A percentile compares a stretch with the other conserved stretches of the same genome.
Evolutionary conservation across 2,888 invertebrate genomes (phyloP).

Genomic region (Hybos culiciformis): DNA sequence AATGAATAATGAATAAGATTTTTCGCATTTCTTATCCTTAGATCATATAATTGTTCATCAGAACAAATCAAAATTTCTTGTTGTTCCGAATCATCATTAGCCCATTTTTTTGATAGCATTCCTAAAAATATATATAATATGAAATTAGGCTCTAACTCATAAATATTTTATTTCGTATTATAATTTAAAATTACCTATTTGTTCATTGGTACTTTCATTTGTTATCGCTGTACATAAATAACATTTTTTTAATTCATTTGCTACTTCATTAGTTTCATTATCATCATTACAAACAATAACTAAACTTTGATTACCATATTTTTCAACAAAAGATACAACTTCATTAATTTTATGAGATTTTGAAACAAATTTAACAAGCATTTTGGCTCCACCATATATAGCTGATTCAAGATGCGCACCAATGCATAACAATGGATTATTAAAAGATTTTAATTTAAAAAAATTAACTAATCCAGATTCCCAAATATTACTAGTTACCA

Average conservation of each 20-base stretch:
- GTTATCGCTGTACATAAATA: too few species aligned
- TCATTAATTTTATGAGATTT: slow-evolving; percentile 16
- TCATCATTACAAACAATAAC: slow-evolving; percentile 48
- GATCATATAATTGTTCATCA: slow-evolving; percentile 48
- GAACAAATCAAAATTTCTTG: slow-evolving; percentile 48
- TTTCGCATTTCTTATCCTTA: slow-evolving; percentile 50
- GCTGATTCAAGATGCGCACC: slow-evolving; percentile 62
- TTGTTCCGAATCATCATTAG: slow-evolving; percentile 1
- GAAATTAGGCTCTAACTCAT: too few species aligned
- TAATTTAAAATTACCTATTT: too few species aligned
- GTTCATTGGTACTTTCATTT: too few species aligned
- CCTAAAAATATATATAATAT: neutral
- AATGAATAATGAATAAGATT: slow-evolving; percentile 60
- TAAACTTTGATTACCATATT: slow-evolving; percentile 38
- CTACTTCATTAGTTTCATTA: slow-evolving; percentile 39
- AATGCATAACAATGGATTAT: slow-evolving; percentile 51
- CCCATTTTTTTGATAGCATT: slow-evolving; percentile 1
- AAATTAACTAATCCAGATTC: slow-evolving; percentile 43
- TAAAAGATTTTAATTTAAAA: slow-evolving; percentile 36
- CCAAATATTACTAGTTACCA: slow-evolving; percentile 51
- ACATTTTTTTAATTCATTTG: neutral
- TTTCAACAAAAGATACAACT: slow-evolving; percentile 36
- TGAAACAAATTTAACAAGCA: slow-evolving; percentile 34
- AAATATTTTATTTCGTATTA: too few species aligned
- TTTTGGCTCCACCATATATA: slow-evolving; percentile 47